These are phyloP conservation scores for Leucophenga montana DNA, from an alignment of 2,888 invertebrate genomes.

Conservation along the genomic window DNA sequence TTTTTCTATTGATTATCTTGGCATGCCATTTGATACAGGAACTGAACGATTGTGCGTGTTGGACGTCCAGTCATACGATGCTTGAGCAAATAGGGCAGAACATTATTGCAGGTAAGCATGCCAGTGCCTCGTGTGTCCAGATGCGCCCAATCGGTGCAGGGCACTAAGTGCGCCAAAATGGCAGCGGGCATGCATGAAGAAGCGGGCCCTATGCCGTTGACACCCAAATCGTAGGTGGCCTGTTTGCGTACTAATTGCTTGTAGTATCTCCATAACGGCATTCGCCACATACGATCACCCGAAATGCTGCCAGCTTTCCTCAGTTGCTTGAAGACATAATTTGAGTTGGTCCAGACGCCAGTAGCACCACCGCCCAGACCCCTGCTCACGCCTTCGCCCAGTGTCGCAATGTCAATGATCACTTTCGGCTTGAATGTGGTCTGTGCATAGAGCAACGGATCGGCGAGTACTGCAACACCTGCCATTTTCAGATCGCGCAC, in stretches of 20 bases:
- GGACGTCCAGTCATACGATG: constrained; percentile 79
- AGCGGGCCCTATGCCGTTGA: constrained; percentile 75
- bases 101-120: constrained; percentile 75
- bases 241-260: constrained; percentile 58
- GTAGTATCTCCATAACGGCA: constrained; percentile 75
- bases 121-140: constrained; percentile 83
- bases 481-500: constrained; percentile 78
- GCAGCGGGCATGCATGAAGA: constrained; percentile 82
- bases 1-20: constrained; percentile 24
- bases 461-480: constrained; percentile 84
- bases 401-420: constrained; percentile 77
- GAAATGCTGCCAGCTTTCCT: constrained; percentile 75
- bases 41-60: constrained; percentile 76
- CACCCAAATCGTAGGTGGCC: constrained; percentile 76
- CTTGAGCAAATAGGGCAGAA: constrained; percentile 77
- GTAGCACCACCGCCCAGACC: constrained; percentile 76
- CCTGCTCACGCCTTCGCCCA: constrained; percentile 73
- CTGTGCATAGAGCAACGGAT: constrained; percentile 85
- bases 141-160: constrained; percentile 80
- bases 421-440: constrained; percentile 75
- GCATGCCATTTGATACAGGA: constrained; percentile 73
- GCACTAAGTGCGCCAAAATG: constrained; percentile 79
- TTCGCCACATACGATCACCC: constrained; percentile 79
- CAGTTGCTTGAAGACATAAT: constrained; percentile 75
- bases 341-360: constrained; percentile 76